Percentiles rank a stretch among this genome's conserved stretches.
These are phyloP conservation scores for Sorex araneus DNA, from an alignment of 2,113 vertebrate species.

Conservation along the genomic window DNA sequence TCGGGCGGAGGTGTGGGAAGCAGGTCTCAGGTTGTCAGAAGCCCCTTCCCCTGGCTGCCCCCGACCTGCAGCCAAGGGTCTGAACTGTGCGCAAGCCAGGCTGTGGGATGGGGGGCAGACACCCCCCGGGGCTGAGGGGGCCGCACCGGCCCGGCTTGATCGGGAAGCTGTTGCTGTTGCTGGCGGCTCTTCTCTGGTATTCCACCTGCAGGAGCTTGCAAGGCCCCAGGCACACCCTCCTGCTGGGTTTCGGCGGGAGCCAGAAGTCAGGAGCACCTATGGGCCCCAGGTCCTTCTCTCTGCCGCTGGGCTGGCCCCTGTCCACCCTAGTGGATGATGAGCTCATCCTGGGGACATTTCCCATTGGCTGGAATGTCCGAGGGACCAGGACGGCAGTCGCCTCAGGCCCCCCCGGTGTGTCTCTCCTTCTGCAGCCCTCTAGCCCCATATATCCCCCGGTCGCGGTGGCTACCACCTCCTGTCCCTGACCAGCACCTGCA, in stretches of 20 bases:
- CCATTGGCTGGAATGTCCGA: constrained; percentile 88
- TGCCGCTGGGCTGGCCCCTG: background rate
- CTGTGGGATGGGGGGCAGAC: too few species aligned
- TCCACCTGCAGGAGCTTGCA: too few species aligned
- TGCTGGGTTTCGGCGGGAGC: too few species aligned
- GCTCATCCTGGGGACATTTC: too few species aligned
- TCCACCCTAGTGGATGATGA: constrained; percentile 65
- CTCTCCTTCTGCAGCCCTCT: background rate
- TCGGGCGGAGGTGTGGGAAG: too few species aligned
- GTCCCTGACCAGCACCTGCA: constrained; percentile 77
- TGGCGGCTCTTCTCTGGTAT: constrained; percentile 64
- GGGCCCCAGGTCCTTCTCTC: too few species aligned
- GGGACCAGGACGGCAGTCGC: constrained; percentile 86
- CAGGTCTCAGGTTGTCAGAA: background rate
- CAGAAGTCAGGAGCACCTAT: background rate
- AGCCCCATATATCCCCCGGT: constrained; percentile 89
- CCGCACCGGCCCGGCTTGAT: constrained; percentile 82
- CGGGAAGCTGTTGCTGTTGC: constrained; percentile 32
- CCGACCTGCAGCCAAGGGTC: background rate
- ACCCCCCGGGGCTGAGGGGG: background rate
- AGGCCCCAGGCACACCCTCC: too few species aligned
- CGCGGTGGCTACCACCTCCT: constrained; percentile 71
- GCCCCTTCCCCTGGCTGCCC: background rate
- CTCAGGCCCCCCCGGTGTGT: constrained; percentile 82
- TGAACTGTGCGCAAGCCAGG: too few species aligned